Base-by-base conservation (phyloP, 2,797 vertebrate species). In the Enoplosus armatus region DNA sequence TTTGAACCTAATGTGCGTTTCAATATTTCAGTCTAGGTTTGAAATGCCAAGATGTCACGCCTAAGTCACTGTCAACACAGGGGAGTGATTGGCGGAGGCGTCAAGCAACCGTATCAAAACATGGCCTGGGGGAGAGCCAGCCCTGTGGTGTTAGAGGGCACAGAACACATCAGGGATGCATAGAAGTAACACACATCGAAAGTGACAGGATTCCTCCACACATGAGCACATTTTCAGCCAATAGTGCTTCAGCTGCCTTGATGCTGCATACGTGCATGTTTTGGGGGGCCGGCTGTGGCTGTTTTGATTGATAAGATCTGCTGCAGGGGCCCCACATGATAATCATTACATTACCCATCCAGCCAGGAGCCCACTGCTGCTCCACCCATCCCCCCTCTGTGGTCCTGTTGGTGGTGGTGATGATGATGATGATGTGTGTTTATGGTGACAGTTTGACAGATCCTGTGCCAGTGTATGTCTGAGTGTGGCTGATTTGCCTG, bases 241-340 rank as follows among this genome's bases (percentile, higher is more conserved):
- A 61, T 64, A 80, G 72, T 24, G 1, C 63, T 73, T 62, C 29
- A 56, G 26, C 59, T 15, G 39, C 39, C 48, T 56, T 27, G 7
- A 18, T 8, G 22, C 54, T 67, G 4, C 60, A 69, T 58, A 22
- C 24, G 47, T 70, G 61, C 50, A 31, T 63, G 73, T 83, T 85
- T 71, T 47, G 15, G 64, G 54, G 64, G 60, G 22, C 20, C 12
- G 24, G 29, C 63, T 66, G 48, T 4, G 50, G 59, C 33, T 82
- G 74, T 82, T 92, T 80, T 89, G 84, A 90, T 89, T 87, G 84
- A 90, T 89, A 77, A 86, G 90, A 89, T 91, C 79, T 86, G 85
- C 85, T 88, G 56, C 29, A 51, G 26, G 51, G 63, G 56, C 51
- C 56, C 51, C 56, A 56, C 55, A 24, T 27, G 5, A 60, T 75